phyloP scores from a whole-genome alignment of 2,888 invertebrate genomes.

The Argynnis bischoffii region DNA sequence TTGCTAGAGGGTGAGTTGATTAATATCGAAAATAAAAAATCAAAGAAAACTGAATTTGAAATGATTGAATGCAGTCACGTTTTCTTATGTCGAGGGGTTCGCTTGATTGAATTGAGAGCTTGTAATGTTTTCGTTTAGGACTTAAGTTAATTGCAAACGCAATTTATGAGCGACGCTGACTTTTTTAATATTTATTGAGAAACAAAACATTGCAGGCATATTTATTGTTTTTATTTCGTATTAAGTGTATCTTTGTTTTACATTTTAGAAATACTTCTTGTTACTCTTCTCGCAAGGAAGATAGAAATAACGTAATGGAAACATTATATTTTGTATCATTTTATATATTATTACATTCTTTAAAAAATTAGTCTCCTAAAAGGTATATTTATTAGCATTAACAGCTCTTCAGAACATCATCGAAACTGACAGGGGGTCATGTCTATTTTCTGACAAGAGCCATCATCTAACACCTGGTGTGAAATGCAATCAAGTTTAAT shows the following conservation, averaged over 20 bases:
- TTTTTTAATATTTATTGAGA: neutral
- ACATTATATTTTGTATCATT: too few relatives aligned
- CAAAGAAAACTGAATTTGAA: slow-evolving; percentile 48
- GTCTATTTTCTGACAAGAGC: slow-evolving; percentile 65
- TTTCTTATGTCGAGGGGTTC: slow-evolving; percentile 33
- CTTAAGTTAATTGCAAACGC: slow-evolving; percentile 2
- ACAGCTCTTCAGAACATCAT: slow-evolving; percentile 41
- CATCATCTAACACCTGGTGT: slow-evolving; percentile 79
- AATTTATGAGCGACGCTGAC: neutral
- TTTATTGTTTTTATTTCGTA: too few relatives aligned
- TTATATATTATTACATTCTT: too few relatives aligned
- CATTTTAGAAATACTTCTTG: too few relatives aligned
- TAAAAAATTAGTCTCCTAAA: neutral
- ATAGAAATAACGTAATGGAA: too few relatives aligned
- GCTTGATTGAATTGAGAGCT: slow-evolving; percentile 35
- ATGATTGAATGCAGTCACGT: slow-evolving; percentile 51
- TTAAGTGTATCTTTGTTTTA: too few relatives aligned
- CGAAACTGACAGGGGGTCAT: slow-evolving; percentile 47
- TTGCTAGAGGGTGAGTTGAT: slow-evolving; percentile 68
- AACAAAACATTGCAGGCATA: neutral
- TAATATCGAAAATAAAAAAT: slow-evolving; percentile 73
- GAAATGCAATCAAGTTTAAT: slow-evolving; percentile 83
- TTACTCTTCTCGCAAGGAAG: too few relatives aligned
- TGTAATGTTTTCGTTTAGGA: slow-evolving; percentile 9
- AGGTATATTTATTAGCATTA: slow-evolving; percentile 34